phyloP scores from a whole-genome alignment of 2,888 invertebrate species.

The Euproctis similis region DNA sequence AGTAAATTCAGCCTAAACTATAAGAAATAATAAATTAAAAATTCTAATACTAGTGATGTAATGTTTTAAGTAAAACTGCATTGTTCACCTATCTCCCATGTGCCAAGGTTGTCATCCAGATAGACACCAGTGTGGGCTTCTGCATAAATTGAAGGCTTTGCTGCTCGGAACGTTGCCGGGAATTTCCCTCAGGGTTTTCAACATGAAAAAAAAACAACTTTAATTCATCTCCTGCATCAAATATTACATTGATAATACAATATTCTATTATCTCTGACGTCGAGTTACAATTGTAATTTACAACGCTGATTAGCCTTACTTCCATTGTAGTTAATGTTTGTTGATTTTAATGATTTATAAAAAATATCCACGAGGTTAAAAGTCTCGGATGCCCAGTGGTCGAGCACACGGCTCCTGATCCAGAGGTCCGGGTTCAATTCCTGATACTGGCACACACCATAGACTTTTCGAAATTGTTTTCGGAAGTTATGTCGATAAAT shows the following conservation, averaged over 20 bases:
- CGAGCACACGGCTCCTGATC: too few species aligned
- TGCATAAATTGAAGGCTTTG: constrained; percentile 69
- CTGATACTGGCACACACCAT: too few species aligned
- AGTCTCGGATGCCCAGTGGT: too few species aligned
- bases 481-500: too few species aligned
- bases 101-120: constrained; percentile 59
- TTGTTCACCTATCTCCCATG: constrained; percentile 45
- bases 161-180: constrained; percentile 48
- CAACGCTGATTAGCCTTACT: constrained; percentile 39
- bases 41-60: constrained; percentile 15
- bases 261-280: constrained; percentile 46
- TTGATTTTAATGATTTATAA: constrained; percentile 27
- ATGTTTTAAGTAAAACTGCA: constrained; percentile 34
- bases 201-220: constrained; percentile 48
- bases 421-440: too few species aligned
- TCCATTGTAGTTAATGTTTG: constrained; percentile 35
- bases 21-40: constrained; percentile 21
- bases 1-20: too few species aligned
- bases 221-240: constrained; percentile 45
- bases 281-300: constrained; percentile 54
- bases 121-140: constrained; percentile 52
- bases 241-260: constrained; percentile 63
- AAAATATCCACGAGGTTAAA: too few species aligned
- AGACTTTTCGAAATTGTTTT: too few species aligned
- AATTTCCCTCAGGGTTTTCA: constrained; percentile 66